Evolutionary conservation across 2,113 vertebrate species (phyloP), one percentile per base, ranked within the genome.

Genomic region (Hucho hucho): DNA sequence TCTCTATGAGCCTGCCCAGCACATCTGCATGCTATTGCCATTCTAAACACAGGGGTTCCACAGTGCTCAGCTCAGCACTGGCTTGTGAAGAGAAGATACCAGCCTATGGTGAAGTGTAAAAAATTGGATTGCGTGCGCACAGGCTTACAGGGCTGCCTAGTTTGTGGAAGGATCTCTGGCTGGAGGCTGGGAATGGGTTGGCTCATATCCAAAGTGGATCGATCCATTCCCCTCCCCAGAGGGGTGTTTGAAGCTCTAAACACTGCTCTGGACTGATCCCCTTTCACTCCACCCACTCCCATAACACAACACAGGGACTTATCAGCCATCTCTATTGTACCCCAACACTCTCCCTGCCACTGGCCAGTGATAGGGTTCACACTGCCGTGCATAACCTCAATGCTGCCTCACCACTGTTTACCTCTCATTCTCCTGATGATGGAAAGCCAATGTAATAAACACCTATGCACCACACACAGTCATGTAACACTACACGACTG

Each of bases 211-310:
- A 88, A 66, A 32, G 58, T 68, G 28, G 69, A 92, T 91, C 68
- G 88, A 91, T 90, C 77, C 13, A 61, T 82, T 86, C 74, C 75
- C 74, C 70, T 89, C 87, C 89, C 88, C 74, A 84, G 85, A 87
- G 89, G 82, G 68, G 79, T 71, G 73, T 87, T 88, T 86, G 79
- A 86, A 83, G 87, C 83, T 89, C 84, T 87, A 85, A 90, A 89
- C 87, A 89, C 79, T 84, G 82, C 87, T 88, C 83, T 77, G 85
- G 81, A 87, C 84, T 82, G 87, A 91, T 90, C 84, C 86, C 32
- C 12, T 92, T 90, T 88, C 88, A 89, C 84, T 83, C 80, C 72
- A 81, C 87, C 85, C 79, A 73, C 83, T 81, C 75, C 75, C 78
- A 77, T 6, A 79, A 75, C 79, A 83, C 79, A 89, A 84, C 86